Evolutionary conservation across 1,140 invertebrate genomes (phyloP).

Genomic region (Acromyrmex heyeri): DNA sequence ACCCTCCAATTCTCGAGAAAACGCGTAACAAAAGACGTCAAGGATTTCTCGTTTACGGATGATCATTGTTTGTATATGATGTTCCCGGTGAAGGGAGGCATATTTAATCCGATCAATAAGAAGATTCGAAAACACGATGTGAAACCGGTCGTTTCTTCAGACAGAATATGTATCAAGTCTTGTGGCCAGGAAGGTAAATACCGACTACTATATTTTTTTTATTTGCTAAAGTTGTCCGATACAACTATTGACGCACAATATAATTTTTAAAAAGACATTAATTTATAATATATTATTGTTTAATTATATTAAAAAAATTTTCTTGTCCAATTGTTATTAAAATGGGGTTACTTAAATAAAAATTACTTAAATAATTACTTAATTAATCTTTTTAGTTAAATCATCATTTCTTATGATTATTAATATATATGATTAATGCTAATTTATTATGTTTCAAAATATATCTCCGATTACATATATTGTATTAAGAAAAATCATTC

Average conservation of each 20-base stretch:
- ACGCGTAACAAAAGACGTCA: constrained; percentile 91
- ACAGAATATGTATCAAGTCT: constrained; percentile 94
- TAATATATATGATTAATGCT: background rate
- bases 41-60: constrained; percentile 94
- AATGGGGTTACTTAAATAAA: background rate
- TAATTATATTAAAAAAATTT: background rate
- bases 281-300: background rate
- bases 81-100: constrained; percentile 95
- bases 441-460: background rate
- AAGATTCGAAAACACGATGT: constrained; percentile 94
- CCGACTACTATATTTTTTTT: constrained; percentile 36
- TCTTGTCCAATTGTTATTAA: background rate
- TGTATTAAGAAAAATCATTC: background rate
- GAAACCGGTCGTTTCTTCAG: constrained; percentile 92
- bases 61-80: constrained; percentile 95
- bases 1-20: constrained; percentile 94
- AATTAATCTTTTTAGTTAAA: constrained; percentile 12
- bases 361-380: background rate
- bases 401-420: background rate
- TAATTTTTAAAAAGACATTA: constrained; percentile 1
- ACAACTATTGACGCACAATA: background rate
- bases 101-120: constrained; percentile 94
- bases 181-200: constrained; percentile 89
- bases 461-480: background rate
- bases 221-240: background rate